Conservation (phyloP, 1,140 invertebrate species). For the Dermatophagoides farinae region DNA sequence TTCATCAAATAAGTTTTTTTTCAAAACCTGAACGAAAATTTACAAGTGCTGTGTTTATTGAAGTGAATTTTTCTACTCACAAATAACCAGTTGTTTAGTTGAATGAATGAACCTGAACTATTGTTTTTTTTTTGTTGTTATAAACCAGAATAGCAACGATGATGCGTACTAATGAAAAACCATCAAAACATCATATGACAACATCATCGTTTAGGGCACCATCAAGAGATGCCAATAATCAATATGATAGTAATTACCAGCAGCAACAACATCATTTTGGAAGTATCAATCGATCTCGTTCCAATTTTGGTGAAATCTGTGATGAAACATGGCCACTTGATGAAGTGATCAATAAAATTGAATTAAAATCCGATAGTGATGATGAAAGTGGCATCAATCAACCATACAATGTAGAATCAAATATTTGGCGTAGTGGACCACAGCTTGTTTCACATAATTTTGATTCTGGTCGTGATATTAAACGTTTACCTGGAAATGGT, state of each 20-base stretch:
- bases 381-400: neutral
- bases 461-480: neutral
- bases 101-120: too few relatives aligned
- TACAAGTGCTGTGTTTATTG: too few relatives aligned
- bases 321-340: conserved; percentile 7
- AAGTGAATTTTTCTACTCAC: too few relatives aligned
- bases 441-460: neutral
- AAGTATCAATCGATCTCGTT: conserved; percentile 2
- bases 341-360: conserved; percentile 8
- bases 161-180: too few relatives aligned
- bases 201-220: neutral
- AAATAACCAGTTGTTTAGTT: too few relatives aligned
- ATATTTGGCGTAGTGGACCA: neutral
- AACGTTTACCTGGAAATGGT: conserved; percentile 7
- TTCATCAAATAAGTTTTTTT: too few relatives aligned
- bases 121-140: too few relatives aligned
- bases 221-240: neutral
- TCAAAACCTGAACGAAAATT: too few relatives aligned
- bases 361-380: neutral
- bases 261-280: neutral
- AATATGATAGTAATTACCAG: neutral
- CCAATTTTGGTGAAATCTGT: neutral
- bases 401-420: neutral
- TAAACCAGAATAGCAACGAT: too few relatives aligned
- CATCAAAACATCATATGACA: neutral